Percentiles rank a stretch among this genome's conserved stretches.
phyloP scores from a whole-genome alignment of 2,888 invertebrate genomes.

The Belgica antarctica region DNA sequence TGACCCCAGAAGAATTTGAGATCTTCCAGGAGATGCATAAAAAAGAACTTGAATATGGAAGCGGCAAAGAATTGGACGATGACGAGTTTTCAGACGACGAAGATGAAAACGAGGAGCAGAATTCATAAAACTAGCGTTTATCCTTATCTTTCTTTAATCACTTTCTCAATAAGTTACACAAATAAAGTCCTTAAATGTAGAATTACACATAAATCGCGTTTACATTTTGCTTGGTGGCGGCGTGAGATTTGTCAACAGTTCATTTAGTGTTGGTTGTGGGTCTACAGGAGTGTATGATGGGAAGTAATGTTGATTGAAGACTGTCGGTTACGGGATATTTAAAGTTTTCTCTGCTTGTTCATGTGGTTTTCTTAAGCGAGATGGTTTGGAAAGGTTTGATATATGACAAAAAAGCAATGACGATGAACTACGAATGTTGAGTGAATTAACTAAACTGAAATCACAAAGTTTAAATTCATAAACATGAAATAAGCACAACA shows the following conservation, averaged over 20 bases:
- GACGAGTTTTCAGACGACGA: neutral
- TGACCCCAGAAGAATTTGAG: constrained; percentile 52
- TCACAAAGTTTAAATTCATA: neutral
- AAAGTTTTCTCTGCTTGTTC: neutral
- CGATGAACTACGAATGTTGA: neutral
- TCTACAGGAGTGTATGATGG: neutral
- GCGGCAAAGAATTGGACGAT: neutral
- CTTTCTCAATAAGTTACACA: constrained; percentile 16
- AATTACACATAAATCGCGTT: neutral
- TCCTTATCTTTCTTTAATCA: neutral
- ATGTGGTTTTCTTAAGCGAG: neutral
- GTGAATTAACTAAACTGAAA: neutral
- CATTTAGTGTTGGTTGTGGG: neutral
- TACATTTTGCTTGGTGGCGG: neutral
- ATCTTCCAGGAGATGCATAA: constrained; percentile 51
- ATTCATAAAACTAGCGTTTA: neutral
- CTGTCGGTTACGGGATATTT: constrained; percentile 5
- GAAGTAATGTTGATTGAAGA: constrained; percentile 1
- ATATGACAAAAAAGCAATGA: neutral
- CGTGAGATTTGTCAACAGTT: neutral
- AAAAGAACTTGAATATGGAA: constrained; percentile 47
- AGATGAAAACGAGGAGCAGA: neutral
- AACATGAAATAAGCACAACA: neutral
- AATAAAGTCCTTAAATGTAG: constrained; percentile 10
- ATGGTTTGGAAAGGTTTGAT: neutral